Evolutionary conservation across 2,797 vertebrate species (phyloP).

Genomic region (Lophotriccus pileatus): DNA sequence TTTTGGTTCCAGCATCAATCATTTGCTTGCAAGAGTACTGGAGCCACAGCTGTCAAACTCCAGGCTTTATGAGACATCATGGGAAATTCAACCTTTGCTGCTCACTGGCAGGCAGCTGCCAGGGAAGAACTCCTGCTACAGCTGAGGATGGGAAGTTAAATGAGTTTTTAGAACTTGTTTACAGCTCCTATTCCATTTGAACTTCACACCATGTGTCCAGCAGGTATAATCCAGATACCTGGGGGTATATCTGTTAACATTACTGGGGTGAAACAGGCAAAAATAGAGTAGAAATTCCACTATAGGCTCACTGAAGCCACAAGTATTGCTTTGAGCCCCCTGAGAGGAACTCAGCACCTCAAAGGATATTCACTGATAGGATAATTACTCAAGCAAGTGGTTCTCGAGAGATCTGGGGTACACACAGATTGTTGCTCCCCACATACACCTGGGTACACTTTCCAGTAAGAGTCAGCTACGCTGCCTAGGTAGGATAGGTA

Average conservation of each 20-base stretch:
- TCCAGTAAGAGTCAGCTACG: not conserved
- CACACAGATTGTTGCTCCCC: not conserved
- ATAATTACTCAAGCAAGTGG: not conserved
- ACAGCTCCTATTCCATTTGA: not conserved
- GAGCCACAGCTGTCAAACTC: slow-evolving; percentile 35
- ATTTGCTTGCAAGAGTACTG: not conserved
- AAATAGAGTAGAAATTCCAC: not conserved
- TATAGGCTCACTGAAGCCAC: not conserved
- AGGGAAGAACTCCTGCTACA: not conserved
- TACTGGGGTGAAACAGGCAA: not conserved
- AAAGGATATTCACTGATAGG: not conserved
- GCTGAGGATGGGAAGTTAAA: not conserved
- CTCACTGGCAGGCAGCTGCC: not conserved
- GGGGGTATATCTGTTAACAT: not conserved
- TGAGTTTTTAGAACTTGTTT: not conserved
- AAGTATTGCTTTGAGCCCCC: not conserved
- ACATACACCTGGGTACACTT: not conserved
- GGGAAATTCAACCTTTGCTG: not conserved
- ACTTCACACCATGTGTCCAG: not conserved
- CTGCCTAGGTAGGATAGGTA: not conserved
- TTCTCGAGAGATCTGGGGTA: not conserved
- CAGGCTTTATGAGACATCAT: slow-evolving; percentile 10
- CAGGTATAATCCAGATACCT: not conserved
- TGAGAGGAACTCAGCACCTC: not conserved
- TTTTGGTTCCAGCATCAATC: slow-evolving; percentile 11